Evolutionary conservation across 2,797 vertebrate genomes (phyloP).

Genomic region (Siniperca scherzeri): DNA sequence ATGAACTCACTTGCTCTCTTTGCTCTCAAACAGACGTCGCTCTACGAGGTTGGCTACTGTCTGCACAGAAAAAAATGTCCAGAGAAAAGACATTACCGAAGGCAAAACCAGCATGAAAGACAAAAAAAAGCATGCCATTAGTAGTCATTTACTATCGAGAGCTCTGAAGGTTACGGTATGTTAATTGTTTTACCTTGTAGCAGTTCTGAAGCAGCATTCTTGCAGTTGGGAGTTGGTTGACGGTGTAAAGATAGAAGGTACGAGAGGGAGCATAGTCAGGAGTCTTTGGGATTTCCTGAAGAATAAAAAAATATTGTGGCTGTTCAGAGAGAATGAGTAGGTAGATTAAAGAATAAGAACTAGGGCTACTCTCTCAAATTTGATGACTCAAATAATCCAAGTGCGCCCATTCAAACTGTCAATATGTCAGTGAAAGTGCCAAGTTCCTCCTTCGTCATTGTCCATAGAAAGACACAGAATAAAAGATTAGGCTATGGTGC

Average conservation of each 20-base stretch:
- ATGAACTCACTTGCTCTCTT: constrained; percentile 93
- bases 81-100: constrained; percentile 3
- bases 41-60: constrained; percentile 93
- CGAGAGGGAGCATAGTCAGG: constrained; percentile 95
- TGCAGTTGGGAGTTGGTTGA: constrained; percentile 89
- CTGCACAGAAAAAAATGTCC: constrained; percentile 74
- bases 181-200: constrained; percentile 88
- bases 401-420: background rate
- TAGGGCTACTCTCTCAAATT: background rate
- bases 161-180: background rate
- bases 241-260: constrained; percentile 96
- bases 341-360: background rate
- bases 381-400: background rate
- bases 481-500: background rate
- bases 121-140: background rate
- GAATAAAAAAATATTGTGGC: constrained; percentile 12
- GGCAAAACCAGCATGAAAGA: background rate
- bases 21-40: constrained; percentile 91
- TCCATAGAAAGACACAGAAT: constrained; percentile 3
- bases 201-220: constrained; percentile 93
- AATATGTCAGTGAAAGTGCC: background rate
- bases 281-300: constrained; percentile 95
- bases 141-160: background rate
- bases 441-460: background rate
- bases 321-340: constrained; percentile 18